A percentile compares a stretch with the other conserved stretches of the same genome.
phyloP scores from a whole-genome alignment of 2,113 vertebrate species.

The Pedetes capensis region DNA sequence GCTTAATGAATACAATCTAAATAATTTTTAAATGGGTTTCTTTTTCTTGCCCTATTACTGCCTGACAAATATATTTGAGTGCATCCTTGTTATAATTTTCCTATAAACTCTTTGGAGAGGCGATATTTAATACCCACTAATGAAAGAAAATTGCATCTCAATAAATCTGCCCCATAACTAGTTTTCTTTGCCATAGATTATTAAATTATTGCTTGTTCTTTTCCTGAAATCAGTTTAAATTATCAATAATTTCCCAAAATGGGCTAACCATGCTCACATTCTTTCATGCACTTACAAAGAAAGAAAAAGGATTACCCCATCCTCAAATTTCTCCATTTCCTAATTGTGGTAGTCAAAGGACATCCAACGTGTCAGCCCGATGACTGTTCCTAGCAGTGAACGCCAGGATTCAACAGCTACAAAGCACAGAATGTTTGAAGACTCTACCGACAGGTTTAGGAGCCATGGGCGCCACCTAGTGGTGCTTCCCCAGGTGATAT shows the following conservation, averaged over 20 bases:
- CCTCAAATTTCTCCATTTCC: neutral
- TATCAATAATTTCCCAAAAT: slow-evolving; percentile 31
- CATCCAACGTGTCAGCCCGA: neutral
- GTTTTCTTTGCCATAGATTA: neutral
- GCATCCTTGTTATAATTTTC: neutral
- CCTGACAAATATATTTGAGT: neutral
- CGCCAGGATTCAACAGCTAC: fast-evolving
- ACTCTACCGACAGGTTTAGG: neutral
- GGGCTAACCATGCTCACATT: neutral
- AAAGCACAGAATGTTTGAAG: neutral
- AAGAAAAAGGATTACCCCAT: neutral
- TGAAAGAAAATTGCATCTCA: neutral
- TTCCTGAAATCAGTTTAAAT: slow-evolving; percentile 34
- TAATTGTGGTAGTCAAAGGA: neutral
- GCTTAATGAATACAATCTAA: neutral
- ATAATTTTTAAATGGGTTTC: neutral
- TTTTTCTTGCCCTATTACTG: neutral
- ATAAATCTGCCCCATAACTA: neutral
- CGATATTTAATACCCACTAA: neutral
- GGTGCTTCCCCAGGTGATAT: slow-evolving; percentile 1
- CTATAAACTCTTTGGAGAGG: neutral
- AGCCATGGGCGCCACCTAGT: slow-evolving; percentile 73
- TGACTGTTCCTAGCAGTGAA: neutral
- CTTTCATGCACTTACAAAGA: neutral
- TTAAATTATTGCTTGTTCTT: slow-evolving; percentile 37